These are phyloP conservation scores for Acipenser oxyrinchus DNA, from an alignment of 2,797 vertebrate species.

Conservation along the genomic window DNA sequence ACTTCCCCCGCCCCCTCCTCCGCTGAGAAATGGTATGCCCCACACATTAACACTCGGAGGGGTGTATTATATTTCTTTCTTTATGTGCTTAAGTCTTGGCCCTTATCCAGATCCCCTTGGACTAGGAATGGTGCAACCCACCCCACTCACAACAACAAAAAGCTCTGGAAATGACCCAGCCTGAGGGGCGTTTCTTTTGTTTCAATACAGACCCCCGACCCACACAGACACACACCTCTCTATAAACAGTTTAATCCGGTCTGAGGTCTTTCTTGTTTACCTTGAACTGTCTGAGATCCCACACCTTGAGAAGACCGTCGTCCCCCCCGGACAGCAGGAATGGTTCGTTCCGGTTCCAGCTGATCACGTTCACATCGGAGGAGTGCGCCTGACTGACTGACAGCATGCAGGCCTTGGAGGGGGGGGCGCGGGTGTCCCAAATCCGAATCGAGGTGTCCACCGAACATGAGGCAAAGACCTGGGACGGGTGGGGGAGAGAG, in stretches of 20 bases:
- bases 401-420: constrained; percentile 75
- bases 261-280: constrained; percentile 37
- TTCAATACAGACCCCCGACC: not conserved
- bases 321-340: constrained; percentile 84
- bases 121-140: too few relatives aligned
- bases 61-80: too few relatives aligned
- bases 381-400: constrained; percentile 65
- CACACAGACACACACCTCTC: not conserved
- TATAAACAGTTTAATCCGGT: too few relatives aligned
- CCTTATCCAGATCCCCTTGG: too few relatives aligned
- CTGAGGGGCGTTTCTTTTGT: too few relatives aligned
- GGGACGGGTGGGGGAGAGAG: not conserved
- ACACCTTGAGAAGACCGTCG: constrained; percentile 76
- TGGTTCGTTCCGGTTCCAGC: constrained; percentile 79
- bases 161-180: too few relatives aligned
- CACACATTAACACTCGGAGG: too few relatives aligned
- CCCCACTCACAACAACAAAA: too few relatives aligned
- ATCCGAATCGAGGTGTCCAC: constrained; percentile 78
- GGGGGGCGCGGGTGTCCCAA: constrained; percentile 78
- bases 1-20: too few relatives aligned
- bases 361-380: constrained; percentile 80
- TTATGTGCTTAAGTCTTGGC: too few relatives aligned
- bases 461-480: constrained; percentile 87
- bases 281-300: constrained; percentile 86
- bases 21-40: too few relatives aligned